Conservation (phyloP, 2,113 vertebrate genomes). For the Patagioenas fasciata region DNA sequence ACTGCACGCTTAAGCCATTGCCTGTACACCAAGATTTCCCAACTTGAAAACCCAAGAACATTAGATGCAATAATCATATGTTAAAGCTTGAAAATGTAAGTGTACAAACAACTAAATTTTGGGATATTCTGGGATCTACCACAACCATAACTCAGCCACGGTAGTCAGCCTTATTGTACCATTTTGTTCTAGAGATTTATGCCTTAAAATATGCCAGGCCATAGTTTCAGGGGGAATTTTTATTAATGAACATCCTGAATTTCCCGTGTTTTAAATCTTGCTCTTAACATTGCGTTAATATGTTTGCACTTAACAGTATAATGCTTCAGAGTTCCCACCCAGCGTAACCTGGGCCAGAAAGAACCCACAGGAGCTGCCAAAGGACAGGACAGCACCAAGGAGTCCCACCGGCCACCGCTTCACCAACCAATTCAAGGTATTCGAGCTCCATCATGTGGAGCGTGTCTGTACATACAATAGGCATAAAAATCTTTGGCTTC, state of each 20-base stretch:
- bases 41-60: not conserved
- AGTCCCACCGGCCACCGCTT: not conserved
- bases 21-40: not conserved
- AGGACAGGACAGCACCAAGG: slow-evolving; percentile 26
- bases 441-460: slow-evolving; percentile 72
- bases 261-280: not conserved
- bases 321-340: slow-evolving; percentile 50
- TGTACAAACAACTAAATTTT: not conserved
- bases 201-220: not conserved
- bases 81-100: slow-evolving; percentile 9
- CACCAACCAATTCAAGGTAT: slow-evolving; percentile 24
- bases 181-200: not conserved
- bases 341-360: slow-evolving; percentile 26
- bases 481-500: fast-evolving
- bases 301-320: slow-evolving; percentile 34
- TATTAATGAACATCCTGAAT: slow-evolving; percentile 26
- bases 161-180: not conserved
- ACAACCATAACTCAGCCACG: not conserved
- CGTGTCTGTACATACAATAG: fast-evolving
- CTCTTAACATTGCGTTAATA: not conserved
- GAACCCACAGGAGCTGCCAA: not conserved
- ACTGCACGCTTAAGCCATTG: not conserved
- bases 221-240: not conserved
- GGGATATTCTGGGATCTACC: not conserved
- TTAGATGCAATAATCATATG: not conserved